phyloP scores from a whole-genome alignment of 1,140 invertebrate species.

The Drosophila biarmipes region DNA sequence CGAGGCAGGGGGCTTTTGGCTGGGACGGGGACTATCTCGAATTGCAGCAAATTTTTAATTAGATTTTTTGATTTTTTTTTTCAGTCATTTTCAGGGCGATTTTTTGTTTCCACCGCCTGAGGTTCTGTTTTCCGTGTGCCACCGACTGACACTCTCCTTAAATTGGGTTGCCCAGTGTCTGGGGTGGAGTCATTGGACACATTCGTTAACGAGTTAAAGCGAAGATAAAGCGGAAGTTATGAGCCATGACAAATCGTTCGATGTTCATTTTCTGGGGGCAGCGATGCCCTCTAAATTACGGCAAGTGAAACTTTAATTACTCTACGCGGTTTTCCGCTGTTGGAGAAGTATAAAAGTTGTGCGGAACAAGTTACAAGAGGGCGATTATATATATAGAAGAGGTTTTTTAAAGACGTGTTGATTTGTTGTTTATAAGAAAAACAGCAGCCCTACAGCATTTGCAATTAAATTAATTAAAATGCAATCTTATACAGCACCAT shows the following conservation, averaged over 20 bases:
- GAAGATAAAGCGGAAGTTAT: conserved; percentile 56
- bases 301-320: neutral
- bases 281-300: neutral
- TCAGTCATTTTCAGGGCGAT: conserved; percentile 47
- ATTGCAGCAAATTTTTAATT: conserved; percentile 77
- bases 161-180: conserved; percentile 51
- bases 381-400: too few species aligned
- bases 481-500: neutral
- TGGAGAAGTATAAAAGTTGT: neutral
- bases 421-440: neutral
- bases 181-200: conserved; percentile 16
- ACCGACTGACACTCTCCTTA: conserved; percentile 70
- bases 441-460: neutral
- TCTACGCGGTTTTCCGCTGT: neutral
- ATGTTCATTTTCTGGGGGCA: conserved; percentile 17
- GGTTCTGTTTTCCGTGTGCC: conserved; percentile 62
- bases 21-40: conserved; percentile 26
- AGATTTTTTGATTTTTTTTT: conserved; percentile 68
- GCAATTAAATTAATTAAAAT: conserved; percentile 41
- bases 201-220: conserved; percentile 68
- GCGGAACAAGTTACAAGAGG: neutral
- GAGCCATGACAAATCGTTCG: conserved; percentile 62
- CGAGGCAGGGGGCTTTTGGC: conserved; percentile 19
- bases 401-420: neutral
- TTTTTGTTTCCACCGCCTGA: conserved; percentile 45